A percentile compares a stretch with the other conserved stretches of the same genome.
Evolutionary conservation across 2,888 invertebrate genomes (phyloP).

Genomic region (Diplazon laetatorius): DNA sequence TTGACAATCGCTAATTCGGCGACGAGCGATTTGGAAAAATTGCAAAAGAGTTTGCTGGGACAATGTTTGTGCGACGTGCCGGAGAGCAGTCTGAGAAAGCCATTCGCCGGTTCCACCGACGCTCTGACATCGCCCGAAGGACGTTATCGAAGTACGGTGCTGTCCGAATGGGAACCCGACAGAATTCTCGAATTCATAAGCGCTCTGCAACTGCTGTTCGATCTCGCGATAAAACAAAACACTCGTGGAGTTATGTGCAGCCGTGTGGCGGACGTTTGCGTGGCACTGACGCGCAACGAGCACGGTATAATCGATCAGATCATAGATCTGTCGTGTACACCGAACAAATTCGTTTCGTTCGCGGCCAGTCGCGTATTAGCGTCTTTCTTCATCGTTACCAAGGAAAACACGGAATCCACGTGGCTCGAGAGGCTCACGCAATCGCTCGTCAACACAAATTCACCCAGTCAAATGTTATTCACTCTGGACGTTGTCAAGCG

Average conservation of each 20-base stretch:
- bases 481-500: slow-evolving; percentile 93
- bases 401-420: slow-evolving; percentile 90
- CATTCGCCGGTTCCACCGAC: slow-evolving; percentile 87
- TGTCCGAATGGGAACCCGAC: slow-evolving; percentile 87
- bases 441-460: slow-evolving; percentile 85
- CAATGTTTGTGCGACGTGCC: slow-evolving; percentile 92
- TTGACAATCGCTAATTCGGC: slow-evolving; percentile 82
- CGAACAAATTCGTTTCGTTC: slow-evolving; percentile 92
- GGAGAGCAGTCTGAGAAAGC: slow-evolving; percentile 87
- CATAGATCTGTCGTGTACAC: slow-evolving; percentile 90
- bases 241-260: slow-evolving; percentile 92
- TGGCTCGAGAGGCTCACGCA: slow-evolving; percentile 91
- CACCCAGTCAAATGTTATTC: slow-evolving; percentile 89
- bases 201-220: slow-evolving; percentile 92
- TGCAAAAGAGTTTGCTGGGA: slow-evolving; percentile 88
- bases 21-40: slow-evolving; percentile 84
- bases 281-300: slow-evolving; percentile 90
- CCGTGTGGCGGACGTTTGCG: slow-evolving; percentile 90
- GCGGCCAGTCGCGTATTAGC: slow-evolving; percentile 91
- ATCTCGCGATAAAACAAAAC: slow-evolving; percentile 93
- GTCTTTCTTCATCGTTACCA: slow-evolving; percentile 92
- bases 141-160: slow-evolving; percentile 83
- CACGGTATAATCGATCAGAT: slow-evolving; percentile 93
- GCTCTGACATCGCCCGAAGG: slow-evolving; percentile 82
- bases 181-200: slow-evolving; percentile 91